Conservation (phyloP, 2,797 vertebrate species). For the Halcyon chelicuti region DNA sequence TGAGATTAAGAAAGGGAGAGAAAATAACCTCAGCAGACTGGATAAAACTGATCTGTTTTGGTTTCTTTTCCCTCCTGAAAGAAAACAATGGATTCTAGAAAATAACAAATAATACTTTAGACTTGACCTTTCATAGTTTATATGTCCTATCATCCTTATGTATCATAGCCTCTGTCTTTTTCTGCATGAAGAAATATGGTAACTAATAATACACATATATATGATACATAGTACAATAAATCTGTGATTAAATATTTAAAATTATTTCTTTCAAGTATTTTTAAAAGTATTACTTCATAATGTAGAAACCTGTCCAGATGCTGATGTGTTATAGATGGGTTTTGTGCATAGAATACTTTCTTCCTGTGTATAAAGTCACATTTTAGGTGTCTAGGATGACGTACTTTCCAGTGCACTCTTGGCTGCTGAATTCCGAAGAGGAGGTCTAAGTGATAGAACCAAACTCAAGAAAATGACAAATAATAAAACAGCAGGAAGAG, state of each 20-base stretch:
- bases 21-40: slow-evolving; percentile 59
- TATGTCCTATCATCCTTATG: not conserved
- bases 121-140: slow-evolving; percentile 35
- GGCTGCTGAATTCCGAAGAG: not conserved
- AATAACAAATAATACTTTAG: slow-evolving; percentile 29
- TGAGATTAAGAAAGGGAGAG: slow-evolving; percentile 1
- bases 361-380: not conserved
- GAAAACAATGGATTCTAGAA: not conserved
- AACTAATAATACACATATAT: not conserved
- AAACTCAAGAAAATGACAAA: not conserved
- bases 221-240: not conserved
- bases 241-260: not conserved
- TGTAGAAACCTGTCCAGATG: not conserved
- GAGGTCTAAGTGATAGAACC: not conserved
- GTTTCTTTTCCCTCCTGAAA: not conserved
- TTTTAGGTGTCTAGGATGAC: not conserved
- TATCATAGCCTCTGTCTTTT: not conserved
- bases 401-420: not conserved
- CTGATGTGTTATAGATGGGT: not conserved
- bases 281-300: not conserved
- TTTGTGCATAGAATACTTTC: not conserved
- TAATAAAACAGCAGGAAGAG: not conserved
- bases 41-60: slow-evolving; percentile 33
- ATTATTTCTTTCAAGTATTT: not conserved
- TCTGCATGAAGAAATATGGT: not conserved